Percentiles rank a stretch among this genome's conserved stretches.
Conservation (phyloP, 2,797 vertebrate species). For the Sciurus vulgaris region DNA sequence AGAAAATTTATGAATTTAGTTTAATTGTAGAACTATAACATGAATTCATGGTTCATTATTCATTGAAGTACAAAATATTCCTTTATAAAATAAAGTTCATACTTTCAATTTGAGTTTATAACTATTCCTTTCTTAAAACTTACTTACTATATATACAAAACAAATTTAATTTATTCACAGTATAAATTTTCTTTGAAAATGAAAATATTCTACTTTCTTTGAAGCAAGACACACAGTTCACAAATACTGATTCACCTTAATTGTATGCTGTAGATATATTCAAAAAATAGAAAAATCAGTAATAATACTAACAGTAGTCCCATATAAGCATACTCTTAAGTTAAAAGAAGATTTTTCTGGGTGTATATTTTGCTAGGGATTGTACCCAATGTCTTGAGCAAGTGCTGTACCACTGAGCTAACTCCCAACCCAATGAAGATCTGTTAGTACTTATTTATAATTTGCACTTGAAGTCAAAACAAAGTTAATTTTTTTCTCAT, state of each 20-base stretch:
- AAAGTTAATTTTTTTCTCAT: slow-evolving; percentile 30
- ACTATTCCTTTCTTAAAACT: background rate
- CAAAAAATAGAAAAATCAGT: slow-evolving; percentile 21
- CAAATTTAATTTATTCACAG: background rate
- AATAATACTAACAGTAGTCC: background rate
- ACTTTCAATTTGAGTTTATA: background rate
- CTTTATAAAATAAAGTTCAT: slow-evolving; percentile 15
- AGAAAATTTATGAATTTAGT: background rate
- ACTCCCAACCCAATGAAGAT: background rate
- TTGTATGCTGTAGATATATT: background rate
- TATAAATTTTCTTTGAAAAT: slow-evolving; percentile 35
- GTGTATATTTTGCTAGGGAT: background rate
- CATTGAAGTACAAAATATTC: background rate
- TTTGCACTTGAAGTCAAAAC: slow-evolving; percentile 21
- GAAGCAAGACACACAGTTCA: background rate
- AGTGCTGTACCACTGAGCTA: background rate
- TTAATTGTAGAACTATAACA: background rate
- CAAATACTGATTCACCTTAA: background rate
- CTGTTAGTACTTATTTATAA: background rate
- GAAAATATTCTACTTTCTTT: background rate
- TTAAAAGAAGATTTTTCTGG: background rate
- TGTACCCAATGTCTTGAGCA: background rate
- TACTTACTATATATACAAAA: background rate
- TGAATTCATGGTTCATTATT: background rate
- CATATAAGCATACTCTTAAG: background rate